Conservation (phyloP, 2,113 vertebrate species). For the Perognathus longimembris region DNA sequence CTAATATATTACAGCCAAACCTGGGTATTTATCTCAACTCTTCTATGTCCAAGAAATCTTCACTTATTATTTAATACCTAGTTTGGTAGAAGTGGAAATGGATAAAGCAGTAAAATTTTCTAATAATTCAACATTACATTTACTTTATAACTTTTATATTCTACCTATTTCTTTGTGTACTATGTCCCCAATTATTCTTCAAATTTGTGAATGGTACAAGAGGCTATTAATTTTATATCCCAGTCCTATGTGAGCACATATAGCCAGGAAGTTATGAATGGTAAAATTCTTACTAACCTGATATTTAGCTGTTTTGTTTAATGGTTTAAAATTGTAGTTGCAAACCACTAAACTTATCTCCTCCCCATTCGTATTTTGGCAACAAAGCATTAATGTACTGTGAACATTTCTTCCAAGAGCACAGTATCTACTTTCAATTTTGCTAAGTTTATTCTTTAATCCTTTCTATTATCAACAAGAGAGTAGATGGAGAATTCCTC, state of each 20-base stretch:
- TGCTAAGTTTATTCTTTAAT: neutral
- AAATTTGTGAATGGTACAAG: neutral
- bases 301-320: neutral
- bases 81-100: neutral
- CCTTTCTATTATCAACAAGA: neutral
- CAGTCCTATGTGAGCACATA: neutral
- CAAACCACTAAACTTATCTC: neutral
- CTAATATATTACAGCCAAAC: neutral
- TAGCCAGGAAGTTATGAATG: neutral
- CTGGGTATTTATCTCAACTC: neutral
- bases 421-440: constrained; percentile 32
- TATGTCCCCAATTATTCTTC: neutral
- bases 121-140: neutral
- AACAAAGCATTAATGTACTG: neutral
- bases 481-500: neutral
- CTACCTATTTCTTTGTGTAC: neutral
- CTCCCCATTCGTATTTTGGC: neutral
- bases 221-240: neutral
- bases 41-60: neutral
- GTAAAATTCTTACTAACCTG: neutral
- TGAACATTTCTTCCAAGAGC: constrained; percentile 8
- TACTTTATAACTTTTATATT: neutral
- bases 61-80: neutral
- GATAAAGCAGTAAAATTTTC: neutral
- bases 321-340: constrained; percentile 4